Conservation (phyloP, 2,888 invertebrate genomes). For the Chloromyia formosa region DNA sequence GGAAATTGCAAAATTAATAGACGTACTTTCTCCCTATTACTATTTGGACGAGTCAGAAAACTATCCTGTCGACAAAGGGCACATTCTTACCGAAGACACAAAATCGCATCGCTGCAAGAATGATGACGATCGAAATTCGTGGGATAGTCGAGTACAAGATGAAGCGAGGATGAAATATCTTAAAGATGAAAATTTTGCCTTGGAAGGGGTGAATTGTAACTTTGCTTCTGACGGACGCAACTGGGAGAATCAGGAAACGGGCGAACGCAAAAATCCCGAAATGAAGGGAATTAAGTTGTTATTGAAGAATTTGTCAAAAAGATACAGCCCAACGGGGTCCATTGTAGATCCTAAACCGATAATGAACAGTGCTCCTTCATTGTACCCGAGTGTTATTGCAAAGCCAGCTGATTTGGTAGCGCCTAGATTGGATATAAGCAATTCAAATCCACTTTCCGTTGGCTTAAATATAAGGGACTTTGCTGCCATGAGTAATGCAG, state of each 20-base stretch:
- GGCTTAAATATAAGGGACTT: too few species aligned
- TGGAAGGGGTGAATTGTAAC: neutral
- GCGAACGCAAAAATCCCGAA: neutral
- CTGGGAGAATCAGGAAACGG: neutral
- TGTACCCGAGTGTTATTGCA: constrained; percentile 42
- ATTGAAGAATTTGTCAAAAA: neutral
- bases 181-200: too few species aligned
- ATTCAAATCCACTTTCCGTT: too few species aligned
- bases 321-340: constrained; percentile 6
- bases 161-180: too few species aligned
- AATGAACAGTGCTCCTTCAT: constrained; percentile 37
- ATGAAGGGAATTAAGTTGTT: neutral
- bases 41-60: neutral
- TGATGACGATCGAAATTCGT: neutral
- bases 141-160: neutral
- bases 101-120: neutral
- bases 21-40: constrained; percentile 37
- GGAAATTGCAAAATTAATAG: constrained; percentile 46
- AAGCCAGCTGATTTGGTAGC: constrained; percentile 23
- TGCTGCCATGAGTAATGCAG: too few species aligned
- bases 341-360: constrained; percentile 31
- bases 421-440: too few species aligned
- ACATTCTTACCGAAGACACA: neutral
- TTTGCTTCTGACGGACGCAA: neutral
- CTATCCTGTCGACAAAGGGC: neutral